Conservation (phyloP, 2,797 vertebrate species). For the Heterohyrax brucei region DNA sequence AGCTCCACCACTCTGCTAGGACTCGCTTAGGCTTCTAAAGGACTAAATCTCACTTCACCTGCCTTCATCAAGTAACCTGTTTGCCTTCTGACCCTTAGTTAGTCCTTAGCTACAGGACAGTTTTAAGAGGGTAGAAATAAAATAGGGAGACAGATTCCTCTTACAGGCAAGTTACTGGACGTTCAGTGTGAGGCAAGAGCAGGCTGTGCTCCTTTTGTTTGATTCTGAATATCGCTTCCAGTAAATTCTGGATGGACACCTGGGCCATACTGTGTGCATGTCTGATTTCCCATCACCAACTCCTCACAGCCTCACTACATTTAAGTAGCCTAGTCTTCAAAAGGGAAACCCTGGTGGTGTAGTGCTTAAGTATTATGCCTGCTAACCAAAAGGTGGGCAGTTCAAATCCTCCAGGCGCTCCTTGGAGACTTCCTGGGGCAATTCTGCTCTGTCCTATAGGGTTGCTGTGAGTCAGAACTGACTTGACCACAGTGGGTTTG, state of each 20-base stretch:
- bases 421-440: too few relatives aligned
- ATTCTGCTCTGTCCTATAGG: too few relatives aligned
- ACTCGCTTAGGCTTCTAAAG: background rate
- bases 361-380: too few relatives aligned
- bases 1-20: background rate
- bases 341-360: too few relatives aligned
- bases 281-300: background rate
- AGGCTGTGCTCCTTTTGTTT: constrained; percentile 37
- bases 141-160: constrained; percentile 50
- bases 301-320: background rate
- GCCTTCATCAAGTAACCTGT: constrained; percentile 54
- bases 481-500: too few relatives aligned
- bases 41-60: constrained; percentile 83
- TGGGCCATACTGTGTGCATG: background rate
- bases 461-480: too few relatives aligned
- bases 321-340: background rate
- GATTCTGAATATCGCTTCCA: background rate
- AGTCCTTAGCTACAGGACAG: constrained; percentile 39
- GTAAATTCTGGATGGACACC: background rate
- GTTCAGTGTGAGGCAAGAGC: background rate
- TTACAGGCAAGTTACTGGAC: constrained; percentile 52
- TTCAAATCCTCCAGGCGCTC: too few relatives aligned
- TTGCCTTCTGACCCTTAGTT: constrained; percentile 74
- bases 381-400: too few relatives aligned
- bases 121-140: constrained; percentile 71